A percentile compares a stretch with the other conserved stretches of the same genome.
Evolutionary conservation across 2,888 invertebrate genomes (phyloP).

Genomic region (Polymixis lichenea): DNA sequence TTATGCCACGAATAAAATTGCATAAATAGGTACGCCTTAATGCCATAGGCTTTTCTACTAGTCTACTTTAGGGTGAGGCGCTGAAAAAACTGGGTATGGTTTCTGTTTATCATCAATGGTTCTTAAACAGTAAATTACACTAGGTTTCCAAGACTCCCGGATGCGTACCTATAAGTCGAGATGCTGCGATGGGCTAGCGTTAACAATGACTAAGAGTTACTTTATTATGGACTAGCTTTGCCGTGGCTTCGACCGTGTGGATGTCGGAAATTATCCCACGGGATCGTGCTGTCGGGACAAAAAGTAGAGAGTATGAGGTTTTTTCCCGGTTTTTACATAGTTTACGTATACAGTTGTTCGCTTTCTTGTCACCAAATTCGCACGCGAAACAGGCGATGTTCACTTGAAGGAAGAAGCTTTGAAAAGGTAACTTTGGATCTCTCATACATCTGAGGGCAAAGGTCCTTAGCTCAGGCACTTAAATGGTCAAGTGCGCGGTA

Average conservation of each 20-base stretch:
- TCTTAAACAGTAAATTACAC: not conserved
- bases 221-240: not conserved
- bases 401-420: not conserved
- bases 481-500: constrained; percentile 43
- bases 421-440: constrained; percentile 2
- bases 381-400: not conserved
- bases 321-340: too few species aligned
- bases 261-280: too few species aligned
- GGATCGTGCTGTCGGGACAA: too few species aligned
- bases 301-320: too few species aligned
- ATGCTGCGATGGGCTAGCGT: not conserved
- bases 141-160: not conserved
- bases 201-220: not conserved
- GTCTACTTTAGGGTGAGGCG: not conserved
- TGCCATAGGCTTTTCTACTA: not conserved
- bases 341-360: not conserved
- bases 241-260: too few species aligned
- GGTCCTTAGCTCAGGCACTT: constrained; percentile 13
- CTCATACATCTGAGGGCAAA: constrained; percentile 15
- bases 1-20: not conserved
- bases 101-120: not conserved
- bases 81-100: not conserved
- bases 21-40: too few species aligned
- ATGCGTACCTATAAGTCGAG: too few species aligned
- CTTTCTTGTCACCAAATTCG: not conserved